Percentiles rank a stretch among this genome's conserved stretches.
These are phyloP conservation scores for Morpho achilles DNA, from an alignment of 2,888 invertebrate genomes.

Conservation along the genomic window DNA sequence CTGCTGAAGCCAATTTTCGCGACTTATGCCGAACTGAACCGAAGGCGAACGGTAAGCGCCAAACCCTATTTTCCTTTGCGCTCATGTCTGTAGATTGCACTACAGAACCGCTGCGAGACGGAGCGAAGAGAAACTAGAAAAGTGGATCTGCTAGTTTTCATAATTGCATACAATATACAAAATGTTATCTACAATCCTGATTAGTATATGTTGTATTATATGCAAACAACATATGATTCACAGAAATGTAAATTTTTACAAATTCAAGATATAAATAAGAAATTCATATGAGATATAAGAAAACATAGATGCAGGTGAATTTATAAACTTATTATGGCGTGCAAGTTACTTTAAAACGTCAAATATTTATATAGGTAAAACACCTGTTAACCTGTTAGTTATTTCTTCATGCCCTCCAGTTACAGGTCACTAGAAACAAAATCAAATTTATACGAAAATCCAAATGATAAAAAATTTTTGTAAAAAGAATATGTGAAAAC, in stretches of 20 bases:
- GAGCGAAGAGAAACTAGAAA: conserved; percentile 25
- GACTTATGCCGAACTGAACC: conserved; percentile 47
- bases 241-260: neutral
- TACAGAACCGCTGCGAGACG: conserved; percentile 18
- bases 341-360: too few species aligned
- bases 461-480: too few species aligned
- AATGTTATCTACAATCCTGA: conserved; percentile 17
- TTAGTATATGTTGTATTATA: conserved; percentile 21
- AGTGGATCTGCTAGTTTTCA: conserved; percentile 25
- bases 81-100: conserved; percentile 31
- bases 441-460: too few species aligned
- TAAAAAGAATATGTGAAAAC: too few species aligned
- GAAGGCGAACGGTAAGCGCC: conserved; percentile 45
- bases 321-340: too few species aligned
- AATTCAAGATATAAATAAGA: neutral
- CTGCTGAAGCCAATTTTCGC: conserved; percentile 30
- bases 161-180: conserved; percentile 24
- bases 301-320: too few species aligned
- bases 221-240: neutral
- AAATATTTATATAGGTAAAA: too few species aligned
- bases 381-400: too few species aligned
- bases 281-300: too few species aligned
- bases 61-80: conserved; percentile 48
- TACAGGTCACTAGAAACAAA: too few species aligned
- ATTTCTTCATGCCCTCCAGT: too few species aligned